phyloP scores from a whole-genome alignment of 1,140 invertebrate species.

The Meloidogyne exigua region DNA sequence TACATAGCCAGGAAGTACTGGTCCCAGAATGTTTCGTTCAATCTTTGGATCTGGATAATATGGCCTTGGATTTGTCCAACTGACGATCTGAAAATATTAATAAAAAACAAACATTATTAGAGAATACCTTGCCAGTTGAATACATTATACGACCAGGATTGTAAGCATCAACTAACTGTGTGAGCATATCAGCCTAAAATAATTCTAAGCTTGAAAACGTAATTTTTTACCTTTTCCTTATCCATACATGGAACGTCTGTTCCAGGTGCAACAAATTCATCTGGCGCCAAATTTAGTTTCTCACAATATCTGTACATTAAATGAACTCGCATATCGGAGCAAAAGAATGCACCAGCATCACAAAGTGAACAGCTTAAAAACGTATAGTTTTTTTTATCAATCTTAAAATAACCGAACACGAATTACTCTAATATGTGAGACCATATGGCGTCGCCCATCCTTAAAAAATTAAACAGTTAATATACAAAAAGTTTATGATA shows the following conservation, averaged over 20 bases:
- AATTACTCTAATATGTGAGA: conserved; percentile 39
- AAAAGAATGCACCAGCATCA: conserved; percentile 40
- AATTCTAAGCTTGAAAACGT: not conserved
- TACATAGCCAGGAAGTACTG: not conserved
- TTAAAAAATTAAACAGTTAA: not conserved
- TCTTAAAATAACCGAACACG: conserved; percentile 27
- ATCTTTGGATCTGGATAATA: conserved; percentile 38
- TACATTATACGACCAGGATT: conserved; percentile 40
- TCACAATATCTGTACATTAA: conserved; percentile 42
- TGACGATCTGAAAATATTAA: conserved; percentile 32
- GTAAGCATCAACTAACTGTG: conserved; percentile 36
- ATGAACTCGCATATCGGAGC: conserved; percentile 40
- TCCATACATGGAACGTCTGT: conserved; percentile 33
- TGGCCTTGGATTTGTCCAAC: conserved; percentile 38
- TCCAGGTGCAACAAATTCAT: conserved; percentile 34
- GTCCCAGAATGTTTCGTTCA: conserved; percentile 30
- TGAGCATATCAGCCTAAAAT: conserved; percentile 33
- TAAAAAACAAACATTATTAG: conserved; percentile 8
- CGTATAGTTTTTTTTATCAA: not conserved
- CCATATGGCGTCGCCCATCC: conserved; percentile 39
- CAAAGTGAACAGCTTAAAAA: conserved; percentile 34
- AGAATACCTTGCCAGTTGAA: conserved; percentile 35
- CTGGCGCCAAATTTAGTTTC: conserved; percentile 39
- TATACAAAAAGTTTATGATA: not conserved
- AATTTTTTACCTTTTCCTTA: conserved; percentile 39